Conservation (phyloP, 2,888 invertebrate genomes). For the Quadriops clusia region DNA sequence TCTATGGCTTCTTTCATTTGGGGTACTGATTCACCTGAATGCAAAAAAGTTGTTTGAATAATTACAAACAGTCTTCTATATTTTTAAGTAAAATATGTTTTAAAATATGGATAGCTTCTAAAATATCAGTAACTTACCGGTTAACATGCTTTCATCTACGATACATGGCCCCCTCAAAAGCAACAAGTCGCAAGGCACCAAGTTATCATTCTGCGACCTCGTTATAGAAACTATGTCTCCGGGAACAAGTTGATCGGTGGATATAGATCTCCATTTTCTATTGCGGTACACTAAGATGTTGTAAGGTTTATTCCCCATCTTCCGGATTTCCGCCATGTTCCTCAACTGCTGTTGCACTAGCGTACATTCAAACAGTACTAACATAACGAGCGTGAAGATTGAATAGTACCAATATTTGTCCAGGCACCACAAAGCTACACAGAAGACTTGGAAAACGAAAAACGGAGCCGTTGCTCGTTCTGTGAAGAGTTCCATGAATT, state of each 20-base stretch:
- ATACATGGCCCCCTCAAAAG: conserved; percentile 91
- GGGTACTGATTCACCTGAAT: conserved; percentile 85
- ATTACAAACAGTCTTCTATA: background rate
- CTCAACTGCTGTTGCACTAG: conserved; percentile 94
- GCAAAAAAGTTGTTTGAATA: background rate
- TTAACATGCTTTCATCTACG: conserved; percentile 98
- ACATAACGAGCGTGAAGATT: conserved; percentile 90
- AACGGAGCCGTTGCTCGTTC: conserved; percentile 98
- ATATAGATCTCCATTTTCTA: conserved; percentile 76
- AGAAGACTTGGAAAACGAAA: conserved; percentile 99
- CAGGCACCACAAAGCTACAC: conserved; percentile 96
- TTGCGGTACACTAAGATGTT: conserved; percentile 81
- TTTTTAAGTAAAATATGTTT: background rate
- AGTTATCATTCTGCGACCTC: conserved; percentile 75
- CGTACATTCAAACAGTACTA: conserved; percentile 85
- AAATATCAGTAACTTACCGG: conserved; percentile 39
- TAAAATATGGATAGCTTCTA: too few species aligned
- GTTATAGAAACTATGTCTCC: conserved; percentile 94
- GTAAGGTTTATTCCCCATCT: conserved; percentile 98
- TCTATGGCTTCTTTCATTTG: conserved; percentile 98
- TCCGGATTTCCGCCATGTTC: conserved; percentile 97
- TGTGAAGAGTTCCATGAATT: conserved; percentile 91
- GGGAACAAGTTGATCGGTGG: conserved; percentile 81
- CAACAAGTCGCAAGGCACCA: conserved; percentile 94
- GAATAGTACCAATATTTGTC: conserved; percentile 99